Evolutionary conservation across 2,888 invertebrate species (phyloP).

Genomic region (Scotopteryx bipunctaria): DNA sequence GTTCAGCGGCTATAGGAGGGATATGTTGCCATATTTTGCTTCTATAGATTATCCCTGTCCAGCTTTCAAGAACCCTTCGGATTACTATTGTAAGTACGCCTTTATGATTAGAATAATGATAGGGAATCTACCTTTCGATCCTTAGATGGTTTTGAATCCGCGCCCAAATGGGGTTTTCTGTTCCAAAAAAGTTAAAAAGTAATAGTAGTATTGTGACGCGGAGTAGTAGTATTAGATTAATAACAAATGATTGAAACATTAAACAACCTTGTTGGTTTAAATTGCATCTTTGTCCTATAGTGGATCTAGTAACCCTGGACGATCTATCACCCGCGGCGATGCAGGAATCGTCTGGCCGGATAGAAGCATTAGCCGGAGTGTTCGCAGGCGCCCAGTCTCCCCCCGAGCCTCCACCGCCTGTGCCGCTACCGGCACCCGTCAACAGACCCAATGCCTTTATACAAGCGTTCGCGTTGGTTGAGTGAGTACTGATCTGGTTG

Average conservation of each 20-base stretch:
- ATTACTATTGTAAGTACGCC: constrained; percentile 96
- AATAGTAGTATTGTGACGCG: too few species aligned
- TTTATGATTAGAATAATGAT: too few species aligned
- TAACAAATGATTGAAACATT: too few species aligned
- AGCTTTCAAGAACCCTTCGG: constrained; percentile 97
- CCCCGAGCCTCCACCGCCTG: constrained; percentile 76
- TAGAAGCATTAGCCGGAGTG: constrained; percentile 93
- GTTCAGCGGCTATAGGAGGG: constrained; percentile 94
- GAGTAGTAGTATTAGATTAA: too few species aligned
- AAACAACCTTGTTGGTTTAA: too few species aligned
- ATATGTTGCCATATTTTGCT: constrained; percentile 96
- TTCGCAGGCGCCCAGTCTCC: constrained; percentile 87
- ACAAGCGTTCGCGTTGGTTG: constrained; percentile 87
- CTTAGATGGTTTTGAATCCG: too few species aligned
- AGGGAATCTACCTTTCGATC: too few species aligned
- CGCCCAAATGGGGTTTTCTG: too few species aligned
- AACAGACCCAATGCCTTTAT: constrained; percentile 87
- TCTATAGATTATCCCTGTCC: constrained; percentile 96
- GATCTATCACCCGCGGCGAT: constrained; percentile 97
- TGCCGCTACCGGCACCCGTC: constrained; percentile 90
- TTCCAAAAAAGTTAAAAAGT: too few species aligned
- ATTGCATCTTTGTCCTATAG: constrained; percentile 74
- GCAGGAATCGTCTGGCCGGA: constrained; percentile 96
- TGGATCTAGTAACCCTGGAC: constrained; percentile 96
- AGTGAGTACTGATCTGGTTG: constrained; percentile 72